phyloP scores from a whole-genome alignment of 2,888 invertebrate genomes.

The Troides helena region DNA sequence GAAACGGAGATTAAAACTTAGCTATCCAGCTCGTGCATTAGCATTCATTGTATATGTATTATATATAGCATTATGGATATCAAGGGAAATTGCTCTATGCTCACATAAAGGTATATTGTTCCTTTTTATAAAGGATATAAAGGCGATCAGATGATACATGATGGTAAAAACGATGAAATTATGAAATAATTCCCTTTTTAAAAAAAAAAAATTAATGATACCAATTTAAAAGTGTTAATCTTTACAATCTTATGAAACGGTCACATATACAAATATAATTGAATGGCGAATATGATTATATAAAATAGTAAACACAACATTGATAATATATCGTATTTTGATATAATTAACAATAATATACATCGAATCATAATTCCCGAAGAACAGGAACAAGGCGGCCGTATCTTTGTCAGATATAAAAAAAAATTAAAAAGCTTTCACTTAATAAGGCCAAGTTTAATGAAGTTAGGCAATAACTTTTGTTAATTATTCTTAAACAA shows the following conservation, averaged over 20 bases:
- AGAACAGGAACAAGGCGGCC: too few relatives aligned
- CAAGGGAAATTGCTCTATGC: background rate
- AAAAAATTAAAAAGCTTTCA: too few relatives aligned
- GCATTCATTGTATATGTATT: conserved; percentile 1
- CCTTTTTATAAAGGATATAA: conserved; percentile 12
- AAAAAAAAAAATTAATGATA: too few relatives aligned
- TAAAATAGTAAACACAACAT: too few relatives aligned
- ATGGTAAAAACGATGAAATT: background rate
- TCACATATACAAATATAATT: too few relatives aligned
- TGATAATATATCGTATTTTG: too few relatives aligned
- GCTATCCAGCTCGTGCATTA: conserved; percentile 2
- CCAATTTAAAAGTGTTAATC: too few relatives aligned
- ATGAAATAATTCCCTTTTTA: background rate
- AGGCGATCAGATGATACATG: background rate
- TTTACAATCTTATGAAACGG: too few relatives aligned
- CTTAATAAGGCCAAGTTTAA: background rate
- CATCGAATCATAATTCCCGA: too few relatives aligned
- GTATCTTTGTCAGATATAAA: too few relatives aligned
- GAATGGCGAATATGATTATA: too few relatives aligned
- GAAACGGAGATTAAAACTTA: background rate
- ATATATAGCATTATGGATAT: conserved; percentile 6
- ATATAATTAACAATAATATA: too few relatives aligned
- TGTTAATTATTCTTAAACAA: conserved; percentile 2
- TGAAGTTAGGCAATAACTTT: background rate
- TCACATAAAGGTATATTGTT: conserved; percentile 6